phyloP scores from a whole-genome alignment of 2,888 invertebrate genomes.

The Adela reaumurella region DNA sequence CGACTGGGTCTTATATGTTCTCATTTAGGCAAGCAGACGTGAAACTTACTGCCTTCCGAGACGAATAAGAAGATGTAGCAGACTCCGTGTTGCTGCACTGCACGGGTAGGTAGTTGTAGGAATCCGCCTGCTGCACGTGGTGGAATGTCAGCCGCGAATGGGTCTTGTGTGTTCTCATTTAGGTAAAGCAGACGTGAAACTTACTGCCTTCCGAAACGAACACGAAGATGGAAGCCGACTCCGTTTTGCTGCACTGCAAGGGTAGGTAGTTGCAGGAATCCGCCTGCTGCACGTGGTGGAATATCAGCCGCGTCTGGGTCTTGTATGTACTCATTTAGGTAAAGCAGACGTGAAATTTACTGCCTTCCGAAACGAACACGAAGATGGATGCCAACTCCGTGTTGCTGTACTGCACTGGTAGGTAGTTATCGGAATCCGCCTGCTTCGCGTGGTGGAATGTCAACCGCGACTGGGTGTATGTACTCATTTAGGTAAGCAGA shows the following conservation, averaged over 20 bases:
- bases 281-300: constrained; percentile 74
- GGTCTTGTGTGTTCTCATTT: constrained; percentile 52
- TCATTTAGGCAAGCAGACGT: too few relatives aligned
- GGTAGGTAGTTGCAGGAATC: constrained; percentile 20
- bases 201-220: constrained; percentile 85
- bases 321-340: constrained; percentile 35
- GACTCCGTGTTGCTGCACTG: too few relatives aligned
- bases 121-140: constrained; percentile 78
- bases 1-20: too few relatives aligned
- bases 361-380: constrained; percentile 89
- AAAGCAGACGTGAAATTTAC: constrained; percentile 24
- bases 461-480: too few relatives aligned
- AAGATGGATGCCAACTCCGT: constrained; percentile 85
- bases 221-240: constrained; percentile 81
- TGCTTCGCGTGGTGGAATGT: too few relatives aligned
- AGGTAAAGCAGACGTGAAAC: too few relatives aligned
- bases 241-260: too few relatives aligned
- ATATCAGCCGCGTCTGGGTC: constrained; percentile 81
- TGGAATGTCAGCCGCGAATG: constrained; percentile 82
- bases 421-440: too few relatives aligned
- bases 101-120: constrained; percentile 91
- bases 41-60: too few relatives aligned
- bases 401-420: too few relatives aligned
- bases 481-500: neutral
- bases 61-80: too few relatives aligned